phyloP scores from a whole-genome alignment of 2,888 invertebrate species.

The Chorisops tibialis region DNA sequence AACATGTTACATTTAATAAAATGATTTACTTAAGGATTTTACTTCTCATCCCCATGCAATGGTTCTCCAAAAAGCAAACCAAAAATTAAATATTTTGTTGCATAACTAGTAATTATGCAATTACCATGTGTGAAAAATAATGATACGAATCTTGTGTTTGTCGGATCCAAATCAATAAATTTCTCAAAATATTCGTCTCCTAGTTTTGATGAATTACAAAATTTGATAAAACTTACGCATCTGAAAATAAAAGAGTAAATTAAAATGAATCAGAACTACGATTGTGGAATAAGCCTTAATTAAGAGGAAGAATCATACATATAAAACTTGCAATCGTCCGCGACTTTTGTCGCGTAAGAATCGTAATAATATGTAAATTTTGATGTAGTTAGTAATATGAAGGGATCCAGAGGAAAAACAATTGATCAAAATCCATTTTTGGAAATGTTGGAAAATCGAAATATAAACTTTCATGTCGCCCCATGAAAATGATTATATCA shows the following conservation, averaged over 20 bases:
- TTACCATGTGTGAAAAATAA: not conserved
- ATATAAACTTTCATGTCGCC: no score
- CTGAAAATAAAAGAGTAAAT: not conserved
- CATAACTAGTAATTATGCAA: not conserved
- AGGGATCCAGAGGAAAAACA: no score
- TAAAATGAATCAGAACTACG: not conserved
- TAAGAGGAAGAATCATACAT: no score
- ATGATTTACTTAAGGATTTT: not conserved
- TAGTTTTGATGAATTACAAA: not conserved
- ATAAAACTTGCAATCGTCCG: no score
- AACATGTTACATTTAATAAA: not conserved
- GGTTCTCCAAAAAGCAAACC: conserved; percentile 40
- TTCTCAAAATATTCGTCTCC: not conserved
- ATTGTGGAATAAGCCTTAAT: no score
- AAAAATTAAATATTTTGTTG: conserved; percentile 27
- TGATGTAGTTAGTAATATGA: no score
- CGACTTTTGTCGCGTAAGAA: no score
- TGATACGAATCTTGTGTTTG: not conserved
- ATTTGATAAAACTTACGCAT: not conserved
- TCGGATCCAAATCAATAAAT: conserved; percentile 15
- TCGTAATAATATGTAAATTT: no score
- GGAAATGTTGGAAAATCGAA: no score
- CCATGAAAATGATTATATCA: no score
- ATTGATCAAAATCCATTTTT: no score
- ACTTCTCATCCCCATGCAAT: conserved; percentile 43